Evolutionary conservation across 2,797 vertebrate species (phyloP).

Genomic region (Echeneis naucrates): DNA sequence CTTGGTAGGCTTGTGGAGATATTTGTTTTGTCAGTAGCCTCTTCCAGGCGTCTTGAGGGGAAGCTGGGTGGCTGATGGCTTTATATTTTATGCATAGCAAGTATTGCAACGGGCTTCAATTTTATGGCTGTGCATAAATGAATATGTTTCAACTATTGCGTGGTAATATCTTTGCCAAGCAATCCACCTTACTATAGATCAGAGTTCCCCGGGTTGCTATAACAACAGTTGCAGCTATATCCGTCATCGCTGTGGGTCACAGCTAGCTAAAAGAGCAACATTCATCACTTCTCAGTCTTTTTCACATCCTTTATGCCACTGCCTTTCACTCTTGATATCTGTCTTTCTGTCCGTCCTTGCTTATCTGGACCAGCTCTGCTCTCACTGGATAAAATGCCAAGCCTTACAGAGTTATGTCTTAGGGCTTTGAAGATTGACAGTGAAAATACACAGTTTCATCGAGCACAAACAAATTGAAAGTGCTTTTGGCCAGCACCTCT

Average conservation of each 20-base stretch:
- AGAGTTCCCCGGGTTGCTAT: constrained; percentile 70
- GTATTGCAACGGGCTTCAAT: constrained; percentile 17
- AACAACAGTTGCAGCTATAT: constrained; percentile 79
- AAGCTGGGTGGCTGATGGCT: not conserved
- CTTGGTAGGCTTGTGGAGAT: constrained; percentile 17
- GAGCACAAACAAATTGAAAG: constrained; percentile 23
- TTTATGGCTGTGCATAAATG: constrained; percentile 38
- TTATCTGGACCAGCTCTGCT: constrained; percentile 27
- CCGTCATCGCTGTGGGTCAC: constrained; percentile 68
- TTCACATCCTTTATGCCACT: constrained; percentile 6
- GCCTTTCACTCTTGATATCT: constrained; percentile 15
- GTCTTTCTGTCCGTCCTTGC: constrained; percentile 11
- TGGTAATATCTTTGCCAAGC: constrained; percentile 43
- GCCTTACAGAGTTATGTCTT: not conserved
- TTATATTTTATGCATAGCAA: constrained; percentile 6
- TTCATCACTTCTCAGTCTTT: constrained; percentile 53
- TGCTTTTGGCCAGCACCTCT: constrained; percentile 2
- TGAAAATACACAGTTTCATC: constrained; percentile 26
- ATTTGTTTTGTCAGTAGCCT: constrained; percentile 10
- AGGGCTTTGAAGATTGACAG: constrained; percentile 24
- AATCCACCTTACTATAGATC: constrained; percentile 56
- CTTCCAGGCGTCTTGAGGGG: not conserved
- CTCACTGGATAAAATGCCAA: not conserved
- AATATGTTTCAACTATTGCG: constrained; percentile 30
- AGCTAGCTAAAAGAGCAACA: constrained; percentile 65